Base-by-base conservation (phyloP, 2,797 vertebrate species). In the Platyrinchus mystaceus region DNA sequence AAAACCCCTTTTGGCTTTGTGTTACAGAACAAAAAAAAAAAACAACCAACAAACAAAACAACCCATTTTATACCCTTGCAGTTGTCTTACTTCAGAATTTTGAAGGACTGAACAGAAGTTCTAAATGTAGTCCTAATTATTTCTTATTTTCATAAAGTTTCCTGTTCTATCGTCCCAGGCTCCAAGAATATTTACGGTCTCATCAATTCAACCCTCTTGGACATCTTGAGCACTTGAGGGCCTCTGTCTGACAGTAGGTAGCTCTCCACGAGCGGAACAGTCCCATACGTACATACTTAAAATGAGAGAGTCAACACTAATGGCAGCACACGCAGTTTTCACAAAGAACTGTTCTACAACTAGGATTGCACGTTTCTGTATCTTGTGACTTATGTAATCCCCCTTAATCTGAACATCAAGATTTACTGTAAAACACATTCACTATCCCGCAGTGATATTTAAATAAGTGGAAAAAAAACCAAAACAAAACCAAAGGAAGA, bases 281-380 rank as follows among this genome's bases (percentile, higher is more conserved):
- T 36, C 41, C 23, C 53, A 70, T 23, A 66, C 0, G 1, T 12
- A 50, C n/a, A 27, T 22, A 22, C 24, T 50, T 34, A n/a, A 66
- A 41, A 68, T 11, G 24, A 78, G 23, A 47, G 13, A 63, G 60
- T 53, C 28, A 80, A 19, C 24, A 15, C 14, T 21, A 67, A 8
- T 1, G 6, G 16, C 20, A 64, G 36, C 11, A 56, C 0, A 0
- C 22, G 4, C 0, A 30, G 26, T 43, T 87, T 77, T 84, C 63
- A 74, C 28, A 30, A 55, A 69, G 32, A 89, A 70, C 19, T 63
- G 26, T 32, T 58, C 60, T 83, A 44, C 52, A 85, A 16, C 49
- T 11, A 63, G 62, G 59, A 77, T 2, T 63, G 30, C 14, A 28
- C 11, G 7, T 75, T 81, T 91, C 52, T 77, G 6, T 56, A 50